Evolutionary conservation across 2,113 vertebrate genomes (phyloP).

Genomic region (Gasterosteus nipponicus): DNA sequence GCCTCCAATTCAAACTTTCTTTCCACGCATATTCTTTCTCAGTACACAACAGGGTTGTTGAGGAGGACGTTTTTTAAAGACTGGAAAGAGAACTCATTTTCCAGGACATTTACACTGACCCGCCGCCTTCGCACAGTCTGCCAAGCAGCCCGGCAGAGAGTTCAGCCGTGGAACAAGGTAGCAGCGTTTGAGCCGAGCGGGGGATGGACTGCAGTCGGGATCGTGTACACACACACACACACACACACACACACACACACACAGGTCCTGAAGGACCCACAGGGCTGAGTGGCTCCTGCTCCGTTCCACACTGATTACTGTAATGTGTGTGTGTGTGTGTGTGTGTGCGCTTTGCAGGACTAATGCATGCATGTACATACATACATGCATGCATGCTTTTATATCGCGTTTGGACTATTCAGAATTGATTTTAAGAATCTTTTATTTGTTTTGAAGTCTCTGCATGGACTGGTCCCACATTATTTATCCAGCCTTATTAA

Average conservation of each 20-base stretch:
- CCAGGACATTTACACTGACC: slow-evolving; percentile 57
- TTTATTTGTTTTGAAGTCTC: no score
- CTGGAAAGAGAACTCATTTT: slow-evolving; percentile 45
- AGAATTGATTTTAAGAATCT: no score
- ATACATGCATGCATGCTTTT: no score
- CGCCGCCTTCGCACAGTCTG: slow-evolving; percentile 44
- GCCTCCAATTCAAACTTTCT: slow-evolving; percentile 37
- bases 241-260: neutral
- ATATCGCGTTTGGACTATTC: no score
- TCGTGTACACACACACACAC: slow-evolving; percentile 56
- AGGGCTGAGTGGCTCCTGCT: slow-evolving; percentile 72
- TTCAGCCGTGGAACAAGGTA: slow-evolving; percentile 68
- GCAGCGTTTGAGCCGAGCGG: slow-evolving; percentile 57
- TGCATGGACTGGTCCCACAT: no score
- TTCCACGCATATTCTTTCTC: slow-evolving; percentile 25
- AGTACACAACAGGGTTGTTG: slow-evolving; percentile 30
- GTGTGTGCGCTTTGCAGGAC: neutral
- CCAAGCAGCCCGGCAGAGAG: slow-evolving; percentile 57
- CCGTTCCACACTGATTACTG: slow-evolving; percentile 62
- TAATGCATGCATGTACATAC: no score
- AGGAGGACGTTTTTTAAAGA: slow-evolving; percentile 1
- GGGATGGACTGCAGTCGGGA: slow-evolving; percentile 55
- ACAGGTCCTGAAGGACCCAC: slow-evolving; percentile 80
- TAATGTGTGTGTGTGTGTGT: slow-evolving; percentile 18
- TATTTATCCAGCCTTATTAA: no score